Percentiles rank a stretch among this genome's conserved stretches.
Conservation (phyloP, 1,140 invertebrate genomes). For the Hyposmocoma kahamanoa region DNA sequence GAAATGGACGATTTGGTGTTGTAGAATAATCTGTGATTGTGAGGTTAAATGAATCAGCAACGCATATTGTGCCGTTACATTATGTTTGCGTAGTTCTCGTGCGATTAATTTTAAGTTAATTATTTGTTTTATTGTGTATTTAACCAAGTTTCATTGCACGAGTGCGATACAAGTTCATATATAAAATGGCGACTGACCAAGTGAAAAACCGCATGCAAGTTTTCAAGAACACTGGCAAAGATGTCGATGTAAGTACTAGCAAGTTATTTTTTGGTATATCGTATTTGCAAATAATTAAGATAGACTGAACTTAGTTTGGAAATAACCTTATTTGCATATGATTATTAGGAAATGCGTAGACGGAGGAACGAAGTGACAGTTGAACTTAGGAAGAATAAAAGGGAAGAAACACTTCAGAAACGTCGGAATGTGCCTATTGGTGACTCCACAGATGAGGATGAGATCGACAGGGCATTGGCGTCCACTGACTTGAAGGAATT, state of each 20-base stretch:
- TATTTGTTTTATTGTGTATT: slow-evolving; percentile 63
- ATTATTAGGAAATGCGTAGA: slow-evolving; percentile 93
- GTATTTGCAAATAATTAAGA: too few relatives aligned
- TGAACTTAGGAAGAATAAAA: slow-evolving; percentile 96
- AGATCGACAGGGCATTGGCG: slow-evolving; percentile 80
- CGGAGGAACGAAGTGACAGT: slow-evolving; percentile 96
- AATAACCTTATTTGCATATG: slow-evolving; percentile 13
- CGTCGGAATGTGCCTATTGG: slow-evolving; percentile 92
- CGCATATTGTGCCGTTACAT: slow-evolving; percentile 51
- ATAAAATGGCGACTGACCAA: slow-evolving; percentile 86
- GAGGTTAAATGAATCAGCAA: slow-evolving; percentile 64
- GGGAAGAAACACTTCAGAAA: slow-evolving; percentile 96
- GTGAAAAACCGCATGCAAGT: slow-evolving; percentile 89
- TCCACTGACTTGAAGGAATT: slow-evolving; percentile 80
- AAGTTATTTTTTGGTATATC: too few relatives aligned
- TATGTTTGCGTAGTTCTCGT: slow-evolving; percentile 62
- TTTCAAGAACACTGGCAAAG: slow-evolving; percentile 98
- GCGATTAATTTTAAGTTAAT: slow-evolving; percentile 54
- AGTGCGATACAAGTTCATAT: slow-evolving; percentile 34
- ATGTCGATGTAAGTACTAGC: slow-evolving; percentile 90
- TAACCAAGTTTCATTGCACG: slow-evolving; percentile 35
- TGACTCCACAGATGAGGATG: slow-evolving; percentile 89
- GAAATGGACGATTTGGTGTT: slow-evolving; percentile 35
- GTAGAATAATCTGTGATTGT: slow-evolving; percentile 58
- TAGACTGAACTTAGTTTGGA: too few relatives aligned